Evolutionary conservation across 2,888 invertebrate genomes (phyloP).

Genomic region (Cryptocephalus moraei): DNA sequence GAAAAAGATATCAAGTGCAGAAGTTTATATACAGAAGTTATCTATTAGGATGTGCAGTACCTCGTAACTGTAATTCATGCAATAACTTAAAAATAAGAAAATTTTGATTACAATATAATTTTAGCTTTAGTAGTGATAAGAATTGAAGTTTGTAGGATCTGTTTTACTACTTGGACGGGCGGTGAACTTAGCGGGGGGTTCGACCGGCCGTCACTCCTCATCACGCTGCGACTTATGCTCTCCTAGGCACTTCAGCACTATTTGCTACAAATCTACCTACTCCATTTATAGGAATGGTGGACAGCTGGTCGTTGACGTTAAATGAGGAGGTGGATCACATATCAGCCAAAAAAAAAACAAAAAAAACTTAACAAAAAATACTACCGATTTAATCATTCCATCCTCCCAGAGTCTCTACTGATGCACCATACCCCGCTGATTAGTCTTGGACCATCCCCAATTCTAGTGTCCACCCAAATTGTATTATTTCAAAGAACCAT

Average conservation of each 20-base stretch:
- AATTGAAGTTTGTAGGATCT: slow-evolving; percentile 37
- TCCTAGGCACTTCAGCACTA: not conserved
- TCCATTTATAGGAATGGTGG: too few species aligned
- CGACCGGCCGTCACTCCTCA: slow-evolving; percentile 24
- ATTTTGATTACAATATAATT: slow-evolving; percentile 40
- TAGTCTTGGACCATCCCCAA: slow-evolving; percentile 13
- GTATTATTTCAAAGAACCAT: not conserved
- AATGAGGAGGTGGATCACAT: slow-evolving; percentile 28
- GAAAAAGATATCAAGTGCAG: slow-evolving; percentile 36
- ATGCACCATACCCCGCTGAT: slow-evolving; percentile 23
- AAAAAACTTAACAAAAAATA: slow-evolving; percentile 9
- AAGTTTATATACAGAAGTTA: slow-evolving; percentile 43
- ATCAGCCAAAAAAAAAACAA: slow-evolving; percentile 26
- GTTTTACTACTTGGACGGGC: slow-evolving; percentile 20
- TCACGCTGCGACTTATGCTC: slow-evolving; percentile 6
- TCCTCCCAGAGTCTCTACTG: slow-evolving; percentile 20
- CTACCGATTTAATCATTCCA: slow-evolving; percentile 21
- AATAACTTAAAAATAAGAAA: slow-evolving; percentile 43
- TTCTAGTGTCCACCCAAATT: slow-evolving; percentile 3
- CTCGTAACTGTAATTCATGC: slow-evolving; percentile 45
- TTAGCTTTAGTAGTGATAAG: slow-evolving; percentile 39
- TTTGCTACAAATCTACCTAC: too few species aligned
- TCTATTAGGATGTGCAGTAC: slow-evolving; percentile 43
- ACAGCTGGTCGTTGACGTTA: not conserved
- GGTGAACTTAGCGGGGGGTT: slow-evolving; percentile 13